Percentiles rank a stretch among this genome's conserved stretches.
Evolutionary conservation across 2,797 vertebrate species (phyloP).

Genomic region (Apogon hyalosoma): DNA sequence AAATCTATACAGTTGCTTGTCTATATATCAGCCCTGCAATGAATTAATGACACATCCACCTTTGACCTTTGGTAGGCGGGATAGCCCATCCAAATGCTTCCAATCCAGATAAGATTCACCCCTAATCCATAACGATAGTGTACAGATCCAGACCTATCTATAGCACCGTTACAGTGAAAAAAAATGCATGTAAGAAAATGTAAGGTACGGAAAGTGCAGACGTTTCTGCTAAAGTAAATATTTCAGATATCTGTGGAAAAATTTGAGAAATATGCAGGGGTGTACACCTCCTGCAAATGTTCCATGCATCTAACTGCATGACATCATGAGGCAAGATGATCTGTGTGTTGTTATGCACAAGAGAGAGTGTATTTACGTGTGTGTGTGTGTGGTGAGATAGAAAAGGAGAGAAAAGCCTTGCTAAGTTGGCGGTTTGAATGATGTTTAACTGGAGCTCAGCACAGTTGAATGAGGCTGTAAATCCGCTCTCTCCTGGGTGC

Average conservation of each 20-base stretch:
- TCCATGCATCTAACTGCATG: constrained; percentile 38
- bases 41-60: no score
- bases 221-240: no score
- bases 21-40: no score
- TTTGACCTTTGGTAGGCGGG: no score
- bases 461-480: constrained; percentile 71
- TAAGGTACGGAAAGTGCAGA: no score
- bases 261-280: constrained; percentile 27
- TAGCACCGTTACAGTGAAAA: no score
- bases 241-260: not conserved
- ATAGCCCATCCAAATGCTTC: no score
- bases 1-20: no score
- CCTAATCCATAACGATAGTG: no score
- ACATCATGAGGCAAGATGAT: constrained; percentile 9
- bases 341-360: not conserved
- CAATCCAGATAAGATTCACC: no score
- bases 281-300: constrained; percentile 48
- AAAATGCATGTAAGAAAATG: no score
- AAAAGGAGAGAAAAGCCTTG: constrained; percentile 35
- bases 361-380: constrained; percentile 6
- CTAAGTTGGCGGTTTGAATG: constrained; percentile 69
- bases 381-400: constrained; percentile 6
- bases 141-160: no score
- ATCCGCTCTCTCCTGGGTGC: constrained; percentile 71
- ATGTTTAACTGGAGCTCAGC: constrained; percentile 70